Percentiles rank a stretch among this genome's conserved stretches.
These are phyloP conservation scores for Latrodectus geometricus DNA, from an alignment of 1,140 invertebrate genomes.

Conservation along the genomic window DNA sequence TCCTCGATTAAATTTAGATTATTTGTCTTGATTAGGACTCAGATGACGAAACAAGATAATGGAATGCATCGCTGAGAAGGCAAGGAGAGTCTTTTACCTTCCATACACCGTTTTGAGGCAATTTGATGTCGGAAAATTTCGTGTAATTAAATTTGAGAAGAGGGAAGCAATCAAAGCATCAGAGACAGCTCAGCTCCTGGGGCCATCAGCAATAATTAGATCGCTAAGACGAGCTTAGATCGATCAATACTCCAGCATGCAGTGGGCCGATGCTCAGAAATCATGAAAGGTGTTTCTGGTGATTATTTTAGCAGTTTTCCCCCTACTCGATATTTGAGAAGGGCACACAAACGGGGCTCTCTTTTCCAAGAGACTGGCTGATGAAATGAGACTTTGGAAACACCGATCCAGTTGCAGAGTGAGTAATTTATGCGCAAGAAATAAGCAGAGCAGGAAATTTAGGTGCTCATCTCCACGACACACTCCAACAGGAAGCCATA, in stretches of 20 bases:
- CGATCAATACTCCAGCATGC: not conserved
- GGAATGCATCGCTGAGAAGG: not conserved
- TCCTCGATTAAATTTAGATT: slow-evolving; percentile 14
- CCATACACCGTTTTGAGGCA: not conserved
- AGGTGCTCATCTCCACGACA: too few relatives aligned
- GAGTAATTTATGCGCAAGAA: too few relatives aligned
- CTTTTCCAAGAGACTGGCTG: not conserved
- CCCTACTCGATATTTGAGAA: not conserved
- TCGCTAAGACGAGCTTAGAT: not conserved
- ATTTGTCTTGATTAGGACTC: slow-evolving; percentile 25
- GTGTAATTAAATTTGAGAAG: slow-evolving; percentile 23
- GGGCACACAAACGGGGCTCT: not conserved
- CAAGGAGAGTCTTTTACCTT: too few relatives aligned
- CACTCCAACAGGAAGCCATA: too few relatives aligned
- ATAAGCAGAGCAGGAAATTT: too few relatives aligned
- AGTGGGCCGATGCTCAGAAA: not conserved
- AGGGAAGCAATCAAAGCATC: slow-evolving; percentile 12
- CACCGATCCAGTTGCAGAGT: not conserved
- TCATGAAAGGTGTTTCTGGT: not conserved
- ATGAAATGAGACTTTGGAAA: not conserved
- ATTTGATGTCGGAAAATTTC: not conserved
- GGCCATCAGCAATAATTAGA: slow-evolving; percentile 11
- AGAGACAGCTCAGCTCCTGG: not conserved
- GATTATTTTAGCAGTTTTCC: slow-evolving; percentile 1
- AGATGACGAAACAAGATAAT: not conserved